Base-by-base conservation (phyloP, 1,140 invertebrate species). In the Trichogramma pretiosum region DNA sequence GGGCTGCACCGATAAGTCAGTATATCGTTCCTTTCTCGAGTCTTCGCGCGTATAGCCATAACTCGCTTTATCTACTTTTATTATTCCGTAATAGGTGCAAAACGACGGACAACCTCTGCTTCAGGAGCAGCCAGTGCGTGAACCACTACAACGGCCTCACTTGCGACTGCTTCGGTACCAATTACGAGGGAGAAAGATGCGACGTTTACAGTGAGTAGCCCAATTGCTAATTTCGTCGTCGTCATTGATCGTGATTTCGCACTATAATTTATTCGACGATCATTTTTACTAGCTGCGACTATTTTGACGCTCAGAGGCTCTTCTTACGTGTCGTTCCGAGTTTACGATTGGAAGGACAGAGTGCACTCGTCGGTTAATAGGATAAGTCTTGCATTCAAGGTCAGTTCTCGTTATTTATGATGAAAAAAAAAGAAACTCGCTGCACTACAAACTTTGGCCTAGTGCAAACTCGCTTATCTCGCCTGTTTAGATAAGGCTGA, bases 271-370 rank as follows among this genome's bases (percentile, higher is more conserved):
- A n/a, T n/a, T n/a, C n/a, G n/a, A n/a, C 8, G 17, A 42, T 45
- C 7, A 34, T 38, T 46, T 40, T 22, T 57, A 62, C 50, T 63
- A 93, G 89, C 85, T 69, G 84, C 88, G 3, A 91, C 90, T 1
- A 80, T 87, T 46, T 72, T 94, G 21, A 94, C 91, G 0, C 68
- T 94, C 10, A 76, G 87, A 51, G 91, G 92, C 0, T 92, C 90
- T 42, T 93, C 91, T 21, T 94, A 89, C 72, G 82, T 96, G 1
- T 92, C 88, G 1, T 94, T 93, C 66, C 76, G 89, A 40, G 85
- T 94, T 13, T 94, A 93, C 63, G 86, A 92, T 58, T 92, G 88
- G 85, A 89, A 90, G 63, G 89, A 93, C 67, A 77, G 87, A 32
- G 85, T 91, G 9, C 87, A 93, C 62, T 89, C 88, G 1, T 85